phyloP scores from a whole-genome alignment of 2,113 vertebrate species.

The Tachycineta bicolor region DNA sequence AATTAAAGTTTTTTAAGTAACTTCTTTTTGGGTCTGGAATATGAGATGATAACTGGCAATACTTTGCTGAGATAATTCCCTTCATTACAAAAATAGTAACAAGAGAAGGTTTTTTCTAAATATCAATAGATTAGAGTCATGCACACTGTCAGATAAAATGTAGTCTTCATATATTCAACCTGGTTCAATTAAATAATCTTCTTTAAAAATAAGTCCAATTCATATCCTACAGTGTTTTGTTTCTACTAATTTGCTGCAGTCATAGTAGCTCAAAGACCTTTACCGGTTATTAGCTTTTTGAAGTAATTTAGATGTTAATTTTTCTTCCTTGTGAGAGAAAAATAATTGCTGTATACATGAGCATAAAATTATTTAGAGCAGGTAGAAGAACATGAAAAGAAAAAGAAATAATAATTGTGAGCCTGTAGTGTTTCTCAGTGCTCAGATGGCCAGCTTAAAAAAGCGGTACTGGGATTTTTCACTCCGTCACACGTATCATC shows the following conservation, averaged over 20 bases:
- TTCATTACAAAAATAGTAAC: neutral
- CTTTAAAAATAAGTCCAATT: neutral
- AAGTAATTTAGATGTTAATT: constrained; percentile 25
- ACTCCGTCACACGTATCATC: accelerated
- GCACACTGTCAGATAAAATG: neutral
- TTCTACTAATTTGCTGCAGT: constrained; percentile 27
- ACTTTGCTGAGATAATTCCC: neutral
- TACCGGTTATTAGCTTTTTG: neutral
- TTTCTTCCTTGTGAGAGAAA: neutral
- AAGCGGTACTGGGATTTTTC: neutral
- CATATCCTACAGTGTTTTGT: neutral
- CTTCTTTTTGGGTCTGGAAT: neutral
- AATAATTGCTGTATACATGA: constrained; percentile 7
- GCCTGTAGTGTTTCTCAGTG: neutral
- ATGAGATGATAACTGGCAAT: neutral
- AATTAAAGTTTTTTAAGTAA: neutral
- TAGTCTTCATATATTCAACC: neutral
- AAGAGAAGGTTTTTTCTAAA: neutral
- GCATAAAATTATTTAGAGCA: neutral
- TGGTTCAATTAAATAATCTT: neutral
- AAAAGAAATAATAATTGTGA: neutral
- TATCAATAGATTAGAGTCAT: neutral
- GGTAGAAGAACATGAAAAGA: neutral
- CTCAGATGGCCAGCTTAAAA: neutral
- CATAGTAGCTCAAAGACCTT: neutral